Base-by-base conservation (phyloP, 2,113 vertebrate genomes). In the Perca fluviatilis region DNA sequence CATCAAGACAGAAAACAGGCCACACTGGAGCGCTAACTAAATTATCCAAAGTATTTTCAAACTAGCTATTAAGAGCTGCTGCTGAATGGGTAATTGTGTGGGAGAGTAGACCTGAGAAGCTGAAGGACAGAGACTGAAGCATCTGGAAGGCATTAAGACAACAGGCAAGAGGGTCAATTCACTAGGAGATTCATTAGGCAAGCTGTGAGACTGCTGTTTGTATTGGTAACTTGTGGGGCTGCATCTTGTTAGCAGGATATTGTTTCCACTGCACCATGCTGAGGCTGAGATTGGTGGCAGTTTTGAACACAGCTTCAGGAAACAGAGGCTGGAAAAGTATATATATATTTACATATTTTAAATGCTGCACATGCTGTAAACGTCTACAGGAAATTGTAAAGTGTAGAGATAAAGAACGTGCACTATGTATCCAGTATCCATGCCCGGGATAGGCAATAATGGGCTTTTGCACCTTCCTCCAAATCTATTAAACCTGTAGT, bases 141-240 rank as follows among this genome's bases (percentile, higher is more conserved):
- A 92, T 94, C 92, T 93, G 93, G 83, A 84, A 68, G 57, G 80
- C 81, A 92, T 94, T 86, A 90, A 73, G 82, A 82, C 80, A 89
- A 86, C 87, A 89, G 64, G 82, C 69, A 65, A 86, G 84, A 78
- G 89, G 92, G 80, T 80, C 83, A 86, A 63, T 86, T 78, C 80
- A 82, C 64, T 56, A 5, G 79, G 81, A 88, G 83, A 83, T 90
- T 91, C 80, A 85, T 88, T 74, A 89, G 83, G 60, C 72, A 80
- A 84, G 83, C 87, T 86, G 84, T 62, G 80, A 86, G 84, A 65
- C 84, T 68, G 75, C 89, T 88, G 92, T 91, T 93, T 89, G 91
- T 61, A 75, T 76, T 85, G 85, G 27, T 90, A 91, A 86, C 79
- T 76, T 75, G 64, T 67, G 79, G 60, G 64, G 64, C 81, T 86